Conservation (phyloP, 2,888 invertebrate genomes). For the Mesoligia furuncula region DNA sequence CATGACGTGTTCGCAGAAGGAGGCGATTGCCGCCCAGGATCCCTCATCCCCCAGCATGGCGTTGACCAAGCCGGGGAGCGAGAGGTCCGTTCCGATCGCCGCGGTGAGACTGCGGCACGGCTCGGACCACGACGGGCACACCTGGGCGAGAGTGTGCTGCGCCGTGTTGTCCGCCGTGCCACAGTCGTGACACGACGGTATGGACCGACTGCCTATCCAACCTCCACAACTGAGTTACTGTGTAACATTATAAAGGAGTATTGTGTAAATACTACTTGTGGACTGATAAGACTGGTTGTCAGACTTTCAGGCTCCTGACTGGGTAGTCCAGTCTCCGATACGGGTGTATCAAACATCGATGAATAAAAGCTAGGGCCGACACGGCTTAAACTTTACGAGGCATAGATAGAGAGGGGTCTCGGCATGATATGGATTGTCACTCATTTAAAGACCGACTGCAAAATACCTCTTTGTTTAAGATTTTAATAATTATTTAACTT, state of each 20-base stretch:
- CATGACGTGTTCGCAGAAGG: too few species aligned
- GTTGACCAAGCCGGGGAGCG: too few species aligned
- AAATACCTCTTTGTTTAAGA: not conserved
- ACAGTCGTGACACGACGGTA: too few species aligned
- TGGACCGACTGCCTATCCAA: not conserved
- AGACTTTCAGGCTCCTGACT: not conserved
- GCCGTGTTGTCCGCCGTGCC: too few species aligned
- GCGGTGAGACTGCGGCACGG: too few species aligned
- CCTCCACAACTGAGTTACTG: not conserved
- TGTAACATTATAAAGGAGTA: not conserved
- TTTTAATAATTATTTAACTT: not conserved
- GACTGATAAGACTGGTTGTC: not conserved
- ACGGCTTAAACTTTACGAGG: not conserved
- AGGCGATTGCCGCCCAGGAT: too few species aligned
- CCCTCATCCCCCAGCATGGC: too few species aligned
- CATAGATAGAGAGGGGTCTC: not conserved
- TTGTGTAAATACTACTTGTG: not conserved
- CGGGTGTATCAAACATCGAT: not conserved
- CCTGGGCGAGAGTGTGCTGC: too few species aligned
- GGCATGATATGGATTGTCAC: not conserved
- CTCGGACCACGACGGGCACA: too few species aligned
- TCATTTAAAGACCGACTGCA: not conserved
- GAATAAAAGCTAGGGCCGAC: not conserved
- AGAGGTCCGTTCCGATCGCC: too few species aligned
- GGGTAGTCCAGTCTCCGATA: not conserved